Evolutionary conservation across 2,888 invertebrate genomes (phyloP).

Genomic region (Sabatieria punctata): DNA sequence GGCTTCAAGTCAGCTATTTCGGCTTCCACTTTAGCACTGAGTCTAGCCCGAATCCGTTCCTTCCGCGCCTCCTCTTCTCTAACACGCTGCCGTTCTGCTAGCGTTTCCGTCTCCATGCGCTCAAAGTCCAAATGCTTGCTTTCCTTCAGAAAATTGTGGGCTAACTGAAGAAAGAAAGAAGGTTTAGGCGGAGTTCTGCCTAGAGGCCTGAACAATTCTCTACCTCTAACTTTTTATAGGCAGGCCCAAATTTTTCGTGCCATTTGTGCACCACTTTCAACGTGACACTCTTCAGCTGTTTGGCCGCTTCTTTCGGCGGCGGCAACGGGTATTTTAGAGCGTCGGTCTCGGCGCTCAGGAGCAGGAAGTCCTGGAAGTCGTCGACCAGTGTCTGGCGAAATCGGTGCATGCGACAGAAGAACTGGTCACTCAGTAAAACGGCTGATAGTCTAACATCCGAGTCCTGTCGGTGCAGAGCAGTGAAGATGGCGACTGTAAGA

Average conservation of each 20-base stretch:
- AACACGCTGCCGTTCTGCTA: conserved; percentile 25
- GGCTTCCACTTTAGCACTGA: background rate
- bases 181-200: too few relatives aligned
- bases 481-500: background rate
- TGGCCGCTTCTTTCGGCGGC: conserved; percentile 37
- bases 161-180: too few relatives aligned
- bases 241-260: conserved; percentile 37
- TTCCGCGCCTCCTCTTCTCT: conserved; percentile 21
- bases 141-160: conserved; percentile 36
- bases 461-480: background rate
- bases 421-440: background rate
- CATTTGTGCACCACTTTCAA: conserved; percentile 38
- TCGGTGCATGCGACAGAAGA: background rate
- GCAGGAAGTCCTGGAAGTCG: conserved; percentile 1
- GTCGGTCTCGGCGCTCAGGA: background rate
- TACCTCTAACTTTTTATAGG: conserved; percentile 37
- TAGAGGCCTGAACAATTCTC: too few relatives aligned
- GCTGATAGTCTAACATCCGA: background rate
- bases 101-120: conserved; percentile 28
- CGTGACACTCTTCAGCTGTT: conserved; percentile 35
- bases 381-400: background rate
- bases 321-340: conserved; percentile 33
- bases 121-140: conserved; percentile 37
- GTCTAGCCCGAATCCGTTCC: background rate
- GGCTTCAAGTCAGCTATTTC: background rate